Base-by-base conservation (phyloP, 2,888 invertebrate species). In the Agrotis ipsilon region DNA sequence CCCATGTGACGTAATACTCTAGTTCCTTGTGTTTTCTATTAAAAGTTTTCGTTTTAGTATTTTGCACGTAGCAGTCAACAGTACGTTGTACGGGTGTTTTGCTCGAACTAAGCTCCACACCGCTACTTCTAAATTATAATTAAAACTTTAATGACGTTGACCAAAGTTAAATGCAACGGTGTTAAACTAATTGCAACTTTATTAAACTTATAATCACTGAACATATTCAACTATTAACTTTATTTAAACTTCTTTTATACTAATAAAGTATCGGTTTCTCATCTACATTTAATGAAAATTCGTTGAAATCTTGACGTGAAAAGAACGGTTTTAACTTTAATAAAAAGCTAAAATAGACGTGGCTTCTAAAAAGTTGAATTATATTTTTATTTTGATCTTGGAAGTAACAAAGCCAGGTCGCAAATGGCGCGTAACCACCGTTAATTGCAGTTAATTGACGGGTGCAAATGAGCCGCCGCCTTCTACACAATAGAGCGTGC, bases 361-460 rank as follows among this genome's bases (percentile, higher is more conserved):
- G 46, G 54, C 57, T 46, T 51, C 48, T 68, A 18, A 72, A 66
- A 68, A 81, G 48, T 60, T 13, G 66, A 80, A 74, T 72, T 54
- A 71, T 19, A 55, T 51, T 80, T 75, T 74, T 76, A 82, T 79
- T 81, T 76, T 69, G 48, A 65, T 71, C 71, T 75, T 74, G 46
- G 61, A 68, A 75, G 64, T 66, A 78, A 78, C 78, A 79, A 78
- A 81, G 80, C 72, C 72, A 78, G 67, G 68, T 77, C 68, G 81
- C 81, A 86, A 89, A 89, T 86, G 83, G 84, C 72, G 79, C 84
- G 83, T 84, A 78, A 78, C 74, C 75, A 60, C 75, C 72, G 83
- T 77, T 89, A 89, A 89, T 88, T 86, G 86, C 83, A 84, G 84
- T 84, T 88, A 89, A 88, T 89, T 86, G 84, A 81, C 81, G 83